Percentiles rank a stretch among this genome's conserved stretches.
These are phyloP conservation scores for Cairina moschata DNA, from an alignment of 2,113 vertebrate genomes.

Conservation along the genomic window DNA sequence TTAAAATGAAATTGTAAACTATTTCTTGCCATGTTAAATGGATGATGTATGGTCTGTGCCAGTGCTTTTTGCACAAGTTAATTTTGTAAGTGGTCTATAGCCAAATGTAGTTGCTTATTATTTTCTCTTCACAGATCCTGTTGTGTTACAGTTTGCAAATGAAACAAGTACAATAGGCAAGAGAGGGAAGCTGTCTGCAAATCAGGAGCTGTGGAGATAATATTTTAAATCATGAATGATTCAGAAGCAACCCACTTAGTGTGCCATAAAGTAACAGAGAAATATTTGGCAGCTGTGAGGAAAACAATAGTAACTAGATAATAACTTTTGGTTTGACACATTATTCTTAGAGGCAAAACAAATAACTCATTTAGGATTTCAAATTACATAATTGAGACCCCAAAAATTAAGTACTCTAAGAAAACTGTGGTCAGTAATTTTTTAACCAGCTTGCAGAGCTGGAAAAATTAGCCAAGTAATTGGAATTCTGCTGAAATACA, in stretches of 20 bases:
- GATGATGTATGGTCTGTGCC: not conserved
- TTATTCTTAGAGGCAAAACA: not conserved
- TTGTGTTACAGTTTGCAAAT: not conserved
- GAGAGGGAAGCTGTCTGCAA: not conserved
- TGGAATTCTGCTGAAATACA: not conserved
- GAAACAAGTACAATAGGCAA: not conserved
- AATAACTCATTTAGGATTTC: not conserved
- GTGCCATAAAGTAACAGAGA: not conserved
- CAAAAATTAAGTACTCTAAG: not conserved
- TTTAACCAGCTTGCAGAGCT: not conserved
- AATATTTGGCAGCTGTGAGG: not conserved
- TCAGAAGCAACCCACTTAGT: not conserved
- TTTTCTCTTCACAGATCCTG: not conserved
- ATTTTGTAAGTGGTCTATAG: not conserved
- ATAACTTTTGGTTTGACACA: not conserved
- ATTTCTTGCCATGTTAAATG: not conserved
- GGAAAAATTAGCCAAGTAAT: not conserved
- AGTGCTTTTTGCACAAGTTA: not conserved
- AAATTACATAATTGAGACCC: not conserved
- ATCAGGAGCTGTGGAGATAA: not conserved
- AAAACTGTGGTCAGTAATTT: not conserved
- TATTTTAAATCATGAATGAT: slow-evolving; percentile 26
- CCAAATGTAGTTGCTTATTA: not conserved
- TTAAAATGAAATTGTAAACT: not conserved
- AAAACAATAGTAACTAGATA: not conserved